Conservation (phyloP, 1,140 invertebrate species). For the Aphaenogaster ashmeadi region DNA sequence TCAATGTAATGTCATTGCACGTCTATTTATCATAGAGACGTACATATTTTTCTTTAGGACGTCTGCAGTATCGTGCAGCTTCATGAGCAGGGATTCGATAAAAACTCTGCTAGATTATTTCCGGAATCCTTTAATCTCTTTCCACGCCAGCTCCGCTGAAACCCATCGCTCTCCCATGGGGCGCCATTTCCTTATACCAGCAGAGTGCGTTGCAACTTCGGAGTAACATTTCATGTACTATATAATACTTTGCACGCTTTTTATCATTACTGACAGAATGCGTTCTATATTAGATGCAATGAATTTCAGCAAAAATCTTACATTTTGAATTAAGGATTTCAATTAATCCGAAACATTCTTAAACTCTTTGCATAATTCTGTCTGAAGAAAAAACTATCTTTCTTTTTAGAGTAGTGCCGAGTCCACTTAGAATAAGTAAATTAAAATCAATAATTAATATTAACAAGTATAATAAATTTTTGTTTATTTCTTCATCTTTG, state of each 20-base stretch:
- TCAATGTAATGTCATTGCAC: slow-evolving; percentile 69
- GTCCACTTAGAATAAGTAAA: neutral
- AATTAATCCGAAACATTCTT: neutral
- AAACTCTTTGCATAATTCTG: neutral
- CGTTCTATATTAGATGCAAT: neutral
- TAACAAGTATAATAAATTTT: neutral
- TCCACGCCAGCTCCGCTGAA: slow-evolving; percentile 50
- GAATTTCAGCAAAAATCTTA: neutral
- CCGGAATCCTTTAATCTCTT: slow-evolving; percentile 63
- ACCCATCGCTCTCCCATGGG: slow-evolving; percentile 49
- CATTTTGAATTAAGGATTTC: neutral
- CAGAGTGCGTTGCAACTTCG: slow-evolving; percentile 41
- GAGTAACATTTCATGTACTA: slow-evolving; percentile 57
- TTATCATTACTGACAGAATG: slow-evolving; percentile 41
- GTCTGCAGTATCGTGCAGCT: slow-evolving; percentile 58
- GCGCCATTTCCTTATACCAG: slow-evolving; percentile 51
- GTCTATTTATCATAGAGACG: slow-evolving; percentile 73
- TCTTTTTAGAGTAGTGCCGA: neutral
- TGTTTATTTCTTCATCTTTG: neutral
- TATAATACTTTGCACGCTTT: slow-evolving; percentile 44
- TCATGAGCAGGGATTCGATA: slow-evolving; percentile 52
- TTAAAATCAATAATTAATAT: neutral
- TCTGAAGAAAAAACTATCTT: neutral
- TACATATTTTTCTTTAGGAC: slow-evolving; percentile 62
- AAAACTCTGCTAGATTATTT: slow-evolving; percentile 62